Evolutionary conservation across 1,140 invertebrate species (phyloP).

Genomic region (Chrysoperla carnea): DNA sequence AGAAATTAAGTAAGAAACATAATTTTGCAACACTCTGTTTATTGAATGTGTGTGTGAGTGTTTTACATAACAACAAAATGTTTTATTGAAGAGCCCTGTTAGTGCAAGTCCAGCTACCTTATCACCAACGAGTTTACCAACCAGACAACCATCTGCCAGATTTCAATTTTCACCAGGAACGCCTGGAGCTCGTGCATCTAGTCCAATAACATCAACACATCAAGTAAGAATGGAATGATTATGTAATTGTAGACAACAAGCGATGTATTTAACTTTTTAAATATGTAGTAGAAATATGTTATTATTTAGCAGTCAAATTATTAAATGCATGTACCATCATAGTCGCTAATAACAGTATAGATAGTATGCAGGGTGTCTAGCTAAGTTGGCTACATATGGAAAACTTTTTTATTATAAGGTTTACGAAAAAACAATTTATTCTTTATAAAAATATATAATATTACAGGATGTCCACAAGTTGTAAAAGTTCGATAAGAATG

Average conservation of each 20-base stretch:
- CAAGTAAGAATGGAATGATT: conserved; percentile 6
- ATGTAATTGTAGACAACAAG: neutral
- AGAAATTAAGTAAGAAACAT: too few relatives aligned
- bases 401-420: too few relatives aligned
- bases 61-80: too few relatives aligned
- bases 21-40: too few relatives aligned
- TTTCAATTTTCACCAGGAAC: conserved; percentile 13
- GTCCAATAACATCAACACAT: conserved; percentile 8
- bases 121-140: conserved; percentile 39
- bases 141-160: conserved; percentile 13
- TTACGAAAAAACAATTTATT: too few relatives aligned
- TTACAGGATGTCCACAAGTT: too few relatives aligned
- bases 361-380: too few relatives aligned
- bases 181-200: conserved; percentile 4
- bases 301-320: conserved; percentile 5
- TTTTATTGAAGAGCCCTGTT: conserved; percentile 36
- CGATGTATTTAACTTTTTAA: neutral
- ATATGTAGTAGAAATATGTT: neutral
- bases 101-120: conserved; percentile 49
- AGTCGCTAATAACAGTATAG: too few relatives aligned
- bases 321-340: neutral
- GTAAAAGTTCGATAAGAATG: too few relatives aligned
- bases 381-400: too few relatives aligned
- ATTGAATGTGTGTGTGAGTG: too few relatives aligned
- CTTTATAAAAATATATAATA: too few relatives aligned